Percentiles rank a stretch among this genome's conserved stretches.
Conservation (phyloP, 1,140 invertebrate genomes). For the Bradysia coprophila region DNA sequence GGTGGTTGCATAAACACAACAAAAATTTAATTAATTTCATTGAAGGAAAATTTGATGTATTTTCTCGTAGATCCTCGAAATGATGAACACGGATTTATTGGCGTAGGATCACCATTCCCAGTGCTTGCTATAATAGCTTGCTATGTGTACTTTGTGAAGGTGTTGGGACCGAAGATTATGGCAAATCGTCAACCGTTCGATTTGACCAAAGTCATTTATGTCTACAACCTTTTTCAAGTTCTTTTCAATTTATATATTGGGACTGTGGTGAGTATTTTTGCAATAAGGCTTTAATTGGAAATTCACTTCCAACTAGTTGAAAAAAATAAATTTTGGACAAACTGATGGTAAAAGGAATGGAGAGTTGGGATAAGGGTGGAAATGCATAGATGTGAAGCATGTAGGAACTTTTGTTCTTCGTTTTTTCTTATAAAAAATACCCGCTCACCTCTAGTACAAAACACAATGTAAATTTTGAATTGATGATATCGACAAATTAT, state of each 20-base stretch:
- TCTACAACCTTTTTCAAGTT: conserved; percentile 3
- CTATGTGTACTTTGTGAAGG: conserved; percentile 1
- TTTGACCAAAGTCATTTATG: conserved; percentile 8
- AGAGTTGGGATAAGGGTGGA: neutral
- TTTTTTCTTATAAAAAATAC: neutral
- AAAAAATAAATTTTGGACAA: neutral
- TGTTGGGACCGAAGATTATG: conserved; percentile 12
- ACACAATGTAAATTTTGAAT: too few relatives aligned
- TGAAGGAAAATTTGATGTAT: neutral
- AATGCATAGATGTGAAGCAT: neutral
- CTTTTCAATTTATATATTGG: conserved; percentile 5
- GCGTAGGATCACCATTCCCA: neutral
- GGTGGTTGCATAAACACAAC: neutral
- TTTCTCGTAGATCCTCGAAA: neutral
- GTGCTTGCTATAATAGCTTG: neutral
- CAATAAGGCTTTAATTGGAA: neutral
- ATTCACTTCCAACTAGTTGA: neutral
- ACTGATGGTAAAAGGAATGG: neutral
- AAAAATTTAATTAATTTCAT: neutral
- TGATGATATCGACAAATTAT: too few relatives aligned
- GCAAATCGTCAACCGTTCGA: conserved; percentile 19
- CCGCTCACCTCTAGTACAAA: too few relatives aligned
- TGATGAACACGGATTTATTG: neutral
- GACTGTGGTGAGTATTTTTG: conserved; percentile 3
- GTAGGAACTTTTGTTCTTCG: neutral